Evolutionary conservation across 1,140 invertebrate genomes (phyloP), one percentile per base, ranked within the genome.

Genomic region (Pomacea maculata): DNA sequence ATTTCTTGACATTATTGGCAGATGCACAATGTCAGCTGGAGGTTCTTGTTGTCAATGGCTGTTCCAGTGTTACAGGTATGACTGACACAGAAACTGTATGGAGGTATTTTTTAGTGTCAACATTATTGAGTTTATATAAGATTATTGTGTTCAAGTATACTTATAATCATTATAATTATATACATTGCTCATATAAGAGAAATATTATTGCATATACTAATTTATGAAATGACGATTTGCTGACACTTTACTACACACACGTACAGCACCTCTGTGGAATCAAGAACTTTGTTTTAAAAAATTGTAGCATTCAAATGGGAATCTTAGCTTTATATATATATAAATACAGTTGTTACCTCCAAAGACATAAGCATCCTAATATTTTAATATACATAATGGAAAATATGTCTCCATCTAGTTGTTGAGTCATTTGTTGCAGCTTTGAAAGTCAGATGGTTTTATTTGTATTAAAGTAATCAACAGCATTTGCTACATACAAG

Each of bases 51-150:
- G 85, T 89, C 25, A 72, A 85, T 63, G 72, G 81, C 34, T 86
- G 87, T 77, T 67, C 78, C 4, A 71, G 67, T 79, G 84, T 88
- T 10, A 86, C 87, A 84, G 88, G 88, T 89, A 73, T 82, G 81
- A 52, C 6, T 76, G 8, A 34, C 17, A 12, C 0, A 8, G 52
- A 64, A 17, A 71, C n/a, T 19, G 9, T 14, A 52, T 75, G 21
- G 17, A 15, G 17, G 1, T 61, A 12, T 61, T 29, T 71, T 19
- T 25, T 5, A 75, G 25, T 25, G 11, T 29, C 70, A 25, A 64
- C 34, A 77, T n/a, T 25, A 17, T 21, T 17, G 17, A 34, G 9
- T 73, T 72, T 55, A 64, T 34, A 63, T 19, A 21, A 29, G 29
- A 17, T 79, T 29, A 71, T 79, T 12, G 11, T 14, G n/a, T 55